Conservation (phyloP, 2,888 invertebrate genomes). For the Boloria euphrosyne region DNA sequence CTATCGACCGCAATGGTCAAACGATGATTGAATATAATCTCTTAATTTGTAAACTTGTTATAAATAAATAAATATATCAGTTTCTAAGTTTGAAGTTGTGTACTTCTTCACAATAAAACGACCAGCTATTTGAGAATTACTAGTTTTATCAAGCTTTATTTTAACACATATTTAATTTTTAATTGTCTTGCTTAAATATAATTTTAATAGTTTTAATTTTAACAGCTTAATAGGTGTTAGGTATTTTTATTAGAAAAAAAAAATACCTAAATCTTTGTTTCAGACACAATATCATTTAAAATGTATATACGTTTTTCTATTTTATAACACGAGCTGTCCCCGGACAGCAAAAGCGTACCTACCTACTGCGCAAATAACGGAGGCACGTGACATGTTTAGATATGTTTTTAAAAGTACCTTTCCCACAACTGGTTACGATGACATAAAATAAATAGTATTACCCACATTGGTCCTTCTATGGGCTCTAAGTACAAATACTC, state of each 20-base stretch:
- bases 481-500: too few relatives aligned
- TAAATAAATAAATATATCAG: too few relatives aligned
- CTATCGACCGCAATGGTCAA: not conserved
- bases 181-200: too few relatives aligned
- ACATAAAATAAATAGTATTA: not conserved
- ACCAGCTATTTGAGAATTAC: not conserved
- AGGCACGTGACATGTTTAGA: conserved; percentile 14
- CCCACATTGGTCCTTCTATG: too few relatives aligned
- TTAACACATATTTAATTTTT: too few relatives aligned
- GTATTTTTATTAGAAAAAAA: not conserved
- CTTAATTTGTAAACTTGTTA: too few relatives aligned
- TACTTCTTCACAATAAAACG: not conserved
- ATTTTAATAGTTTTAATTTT: too few relatives aligned
- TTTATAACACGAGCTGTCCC: not conserved
- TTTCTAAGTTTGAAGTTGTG: too few relatives aligned
- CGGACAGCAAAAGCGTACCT: not conserved
- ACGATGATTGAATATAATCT: not conserved
- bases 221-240: too few relatives aligned
- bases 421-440: not conserved
- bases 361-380: conserved; percentile 7
- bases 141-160: too few relatives aligned
- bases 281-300: conserved; percentile 7
- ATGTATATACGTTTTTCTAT: conserved; percentile 5
- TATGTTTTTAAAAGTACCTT: not conserved
- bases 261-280: not conserved